These are phyloP conservation scores for Melanostoma mellinum DNA, from an alignment of 2,888 invertebrate genomes.

Conservation along the genomic window DNA sequence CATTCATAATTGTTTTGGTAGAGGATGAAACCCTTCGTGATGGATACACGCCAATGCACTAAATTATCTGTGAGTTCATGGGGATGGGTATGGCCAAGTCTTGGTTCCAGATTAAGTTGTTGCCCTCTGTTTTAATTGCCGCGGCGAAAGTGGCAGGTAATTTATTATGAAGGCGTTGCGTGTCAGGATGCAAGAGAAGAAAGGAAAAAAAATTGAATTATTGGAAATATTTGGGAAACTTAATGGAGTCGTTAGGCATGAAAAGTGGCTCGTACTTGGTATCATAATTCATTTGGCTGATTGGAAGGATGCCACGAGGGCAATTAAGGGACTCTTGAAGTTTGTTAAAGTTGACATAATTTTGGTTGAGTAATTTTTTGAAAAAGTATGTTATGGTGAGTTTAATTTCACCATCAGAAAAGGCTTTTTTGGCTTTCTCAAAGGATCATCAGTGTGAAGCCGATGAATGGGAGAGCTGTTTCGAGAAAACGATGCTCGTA, in stretches of 20 bases:
- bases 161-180: constrained; percentile 56
- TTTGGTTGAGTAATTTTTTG: no score
- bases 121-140: constrained; percentile 60
- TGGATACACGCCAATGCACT: constrained; percentile 61
- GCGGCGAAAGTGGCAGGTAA: constrained; percentile 61
- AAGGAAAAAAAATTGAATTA: constrained; percentile 41
- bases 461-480: no score
- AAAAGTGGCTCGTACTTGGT: constrained; percentile 5
- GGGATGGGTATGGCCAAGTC: constrained; percentile 6
- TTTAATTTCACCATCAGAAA: no score
- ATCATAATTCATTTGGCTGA: constrained; percentile 44
- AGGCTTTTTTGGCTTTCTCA: no score
- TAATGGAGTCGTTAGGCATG: neutral
- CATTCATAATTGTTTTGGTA: constrained; percentile 56
- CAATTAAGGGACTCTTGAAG: no score
- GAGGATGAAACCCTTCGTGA: constrained; percentile 26
- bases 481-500: no score
- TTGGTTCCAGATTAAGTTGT: constrained; percentile 61
- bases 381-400: no score
- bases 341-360: no score
- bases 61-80: constrained; percentile 36
- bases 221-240: constrained; percentile 42
- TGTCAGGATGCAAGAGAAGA: constrained; percentile 18
- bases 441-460: no score
- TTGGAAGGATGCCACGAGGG: neutral